A percentile compares a stretch with the other conserved stretches of the same genome.
Conservation (phyloP, 2,797 vertebrate species). For the Semaprochilodus insignis region DNA sequence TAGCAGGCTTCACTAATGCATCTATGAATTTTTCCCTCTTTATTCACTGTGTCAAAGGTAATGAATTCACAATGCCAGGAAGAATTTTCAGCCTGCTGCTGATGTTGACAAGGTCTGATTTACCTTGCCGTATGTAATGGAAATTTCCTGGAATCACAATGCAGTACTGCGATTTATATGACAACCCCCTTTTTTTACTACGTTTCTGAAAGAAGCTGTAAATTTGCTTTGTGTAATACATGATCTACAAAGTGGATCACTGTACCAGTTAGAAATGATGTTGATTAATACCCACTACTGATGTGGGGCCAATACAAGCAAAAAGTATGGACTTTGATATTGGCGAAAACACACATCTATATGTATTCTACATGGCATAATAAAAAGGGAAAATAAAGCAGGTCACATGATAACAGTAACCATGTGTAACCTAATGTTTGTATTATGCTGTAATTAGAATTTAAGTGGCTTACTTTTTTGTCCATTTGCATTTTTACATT, state of each 20-base stretch:
- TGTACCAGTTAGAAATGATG: neutral
- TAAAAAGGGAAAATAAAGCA: no score
- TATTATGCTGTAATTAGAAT: no score
- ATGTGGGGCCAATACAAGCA: no score
- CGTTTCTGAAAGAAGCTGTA: slow-evolving; percentile 6
- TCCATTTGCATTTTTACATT: no score
- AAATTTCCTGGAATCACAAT: slow-evolving; percentile 26
- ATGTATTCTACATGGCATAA: no score
- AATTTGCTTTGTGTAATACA: neutral
- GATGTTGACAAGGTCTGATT: neutral
- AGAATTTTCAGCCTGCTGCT: neutral
- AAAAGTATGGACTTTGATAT: no score
- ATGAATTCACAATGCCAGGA: neutral
- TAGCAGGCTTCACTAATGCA: slow-evolving; percentile 13
- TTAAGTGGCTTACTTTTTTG: no score
- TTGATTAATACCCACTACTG: neutral
- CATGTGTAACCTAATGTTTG: no score
- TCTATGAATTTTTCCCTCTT: slow-evolving; percentile 11
- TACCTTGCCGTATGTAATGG: neutral
- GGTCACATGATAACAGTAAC: no score
- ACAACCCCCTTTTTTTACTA: neutral
- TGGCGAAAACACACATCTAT: no score
- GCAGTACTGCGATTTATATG: neutral
- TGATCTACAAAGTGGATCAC: neutral
- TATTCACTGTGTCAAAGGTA: neutral